Percentiles rank a stretch among this genome's conserved stretches.
Conservation (phyloP, 2,888 invertebrate species). For the Sphaeridia pumilis region DNA sequence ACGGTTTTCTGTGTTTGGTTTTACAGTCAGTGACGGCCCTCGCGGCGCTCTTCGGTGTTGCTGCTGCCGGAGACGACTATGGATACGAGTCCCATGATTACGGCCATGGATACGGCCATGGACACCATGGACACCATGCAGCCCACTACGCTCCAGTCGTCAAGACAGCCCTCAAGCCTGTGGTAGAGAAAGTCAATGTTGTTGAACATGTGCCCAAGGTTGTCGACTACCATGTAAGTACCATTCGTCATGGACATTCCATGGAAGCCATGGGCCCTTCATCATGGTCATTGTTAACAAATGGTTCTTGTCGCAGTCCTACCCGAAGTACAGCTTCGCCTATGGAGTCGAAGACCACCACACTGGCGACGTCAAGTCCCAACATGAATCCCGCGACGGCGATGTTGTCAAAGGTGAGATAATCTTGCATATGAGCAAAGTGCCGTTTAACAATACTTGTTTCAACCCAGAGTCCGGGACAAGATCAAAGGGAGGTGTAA, state of each 20-base stretch:
- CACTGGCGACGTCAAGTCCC: conserved; percentile 59
- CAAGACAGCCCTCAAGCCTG: conserved; percentile 6
- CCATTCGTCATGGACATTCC: too few species aligned
- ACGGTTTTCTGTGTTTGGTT: not conserved
- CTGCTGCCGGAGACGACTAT: conserved; percentile 5
- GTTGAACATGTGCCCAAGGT: conserved; percentile 12
- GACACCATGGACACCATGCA: not conserved
- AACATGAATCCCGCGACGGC: conserved; percentile 37
- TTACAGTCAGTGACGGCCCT: not conserved
- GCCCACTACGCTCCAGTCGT: conserved; percentile 12
- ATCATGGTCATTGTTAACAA: too few species aligned
- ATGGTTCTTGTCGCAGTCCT: conserved; percentile 34
- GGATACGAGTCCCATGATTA: conserved; percentile 4
- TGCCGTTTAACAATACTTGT: not conserved
- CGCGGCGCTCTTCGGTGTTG: not conserved
- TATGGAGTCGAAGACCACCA: conserved; percentile 65
- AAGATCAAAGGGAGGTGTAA: not conserved
- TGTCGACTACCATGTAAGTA: conserved; percentile 20
- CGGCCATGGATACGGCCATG: conserved; percentile 8
- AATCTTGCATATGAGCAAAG: not conserved
- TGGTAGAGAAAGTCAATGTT: conserved; percentile 11
- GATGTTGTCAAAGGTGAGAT: conserved; percentile 15
- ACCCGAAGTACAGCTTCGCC: conserved; percentile 63
- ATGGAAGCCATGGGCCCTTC: too few species aligned
- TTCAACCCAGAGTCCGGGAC: not conserved